Evolutionary conservation across 1,140 invertebrate genomes (phyloP).

Genomic region (Battus philenor): DNA sequence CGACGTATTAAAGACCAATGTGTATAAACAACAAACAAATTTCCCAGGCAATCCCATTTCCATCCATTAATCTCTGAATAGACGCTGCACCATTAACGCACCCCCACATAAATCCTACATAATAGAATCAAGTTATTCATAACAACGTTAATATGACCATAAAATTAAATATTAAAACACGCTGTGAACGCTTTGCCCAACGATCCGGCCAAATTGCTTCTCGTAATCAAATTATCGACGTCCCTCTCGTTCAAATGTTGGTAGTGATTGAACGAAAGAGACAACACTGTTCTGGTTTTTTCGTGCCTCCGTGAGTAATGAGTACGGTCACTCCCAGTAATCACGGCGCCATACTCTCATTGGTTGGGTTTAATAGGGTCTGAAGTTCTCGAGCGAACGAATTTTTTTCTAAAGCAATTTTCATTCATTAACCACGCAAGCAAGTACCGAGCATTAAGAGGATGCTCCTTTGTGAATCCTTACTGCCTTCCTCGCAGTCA

Average conservation of each 20-base stretch:
- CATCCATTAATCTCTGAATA: slow-evolving; percentile 36
- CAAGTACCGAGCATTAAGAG: slow-evolving; percentile 17
- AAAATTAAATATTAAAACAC: slow-evolving; percentile 70
- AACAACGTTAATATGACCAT: slow-evolving; percentile 60
- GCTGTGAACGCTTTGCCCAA: slow-evolving; percentile 41
- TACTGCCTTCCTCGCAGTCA: neutral
- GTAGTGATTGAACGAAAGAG: slow-evolving; percentile 26
- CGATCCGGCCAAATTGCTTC: slow-evolving; percentile 33
- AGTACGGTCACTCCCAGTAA: slow-evolving; percentile 58
- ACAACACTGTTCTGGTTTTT: slow-evolving; percentile 25
- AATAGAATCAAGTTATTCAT: slow-evolving; percentile 59
- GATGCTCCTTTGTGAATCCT: slow-evolving; percentile 17
- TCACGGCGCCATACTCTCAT: slow-evolving; percentile 41
- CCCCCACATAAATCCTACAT: slow-evolving; percentile 53
- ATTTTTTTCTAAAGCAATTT: slow-evolving; percentile 48
- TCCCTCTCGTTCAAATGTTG: slow-evolving; percentile 24
- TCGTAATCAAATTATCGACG: slow-evolving; percentile 24
- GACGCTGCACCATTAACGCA: slow-evolving; percentile 42
- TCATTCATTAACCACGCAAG: slow-evolving; percentile 38
- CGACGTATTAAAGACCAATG: too few relatives aligned
- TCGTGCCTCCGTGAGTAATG: slow-evolving; percentile 49
- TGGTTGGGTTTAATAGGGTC: slow-evolving; percentile 53
- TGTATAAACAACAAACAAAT: too few relatives aligned
- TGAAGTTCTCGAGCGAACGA: slow-evolving; percentile 27
- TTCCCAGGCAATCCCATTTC: slow-evolving; percentile 41